Evolutionary conservation across 2,113 vertebrate genomes (phyloP), one percentile per base, ranked within the genome.

Genomic region (Sminthopsis crassicaudata): DNA sequence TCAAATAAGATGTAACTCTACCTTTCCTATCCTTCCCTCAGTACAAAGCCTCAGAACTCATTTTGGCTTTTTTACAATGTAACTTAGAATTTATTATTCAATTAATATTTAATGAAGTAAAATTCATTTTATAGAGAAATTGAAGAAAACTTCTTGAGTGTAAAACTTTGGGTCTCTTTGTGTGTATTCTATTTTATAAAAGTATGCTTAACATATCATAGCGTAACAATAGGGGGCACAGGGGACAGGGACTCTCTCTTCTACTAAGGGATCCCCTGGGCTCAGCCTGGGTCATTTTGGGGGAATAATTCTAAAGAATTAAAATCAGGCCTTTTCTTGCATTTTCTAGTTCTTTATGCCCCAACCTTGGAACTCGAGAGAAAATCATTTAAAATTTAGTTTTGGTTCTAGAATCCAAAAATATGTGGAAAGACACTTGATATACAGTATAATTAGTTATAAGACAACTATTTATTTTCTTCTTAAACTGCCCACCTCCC

Each of bases 71-170:
- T 91, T 55, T 22, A 91, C 42, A 95, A 90, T 27, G 53, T 90
- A 0, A 22, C 5, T 91, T 93, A 88, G 14, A 14, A 46, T 96
- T 92, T 96, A 53, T 55, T 60, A 93, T 90, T 94, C 26, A 19
- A 92, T 95, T 90, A 92, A 42, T 25, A 92, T 76, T 92, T 84
- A 42, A 92, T 88, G 50, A 92, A 84, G 10, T 19, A 7, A 54
- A 25, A 19, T 6, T 51, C 51, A n/a, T 14, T 51, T 84, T 84
- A 48, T 0, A 2, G 5, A 60, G 46, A 95, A 91, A 55, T 50
- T 76, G 92, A 94, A 53, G 51, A 60, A 92, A 95, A 51, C 42
- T 90, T 36, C 55, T 55, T 55, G 53, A 96, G 95, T 55, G 53
- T 92, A 88, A 89, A 16, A 42, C 46, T 42, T 90, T 50, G 25